These are phyloP conservation scores for Tromatobia lineatoria DNA, from an alignment of 2,888 invertebrate species.

Conservation along the genomic window DNA sequence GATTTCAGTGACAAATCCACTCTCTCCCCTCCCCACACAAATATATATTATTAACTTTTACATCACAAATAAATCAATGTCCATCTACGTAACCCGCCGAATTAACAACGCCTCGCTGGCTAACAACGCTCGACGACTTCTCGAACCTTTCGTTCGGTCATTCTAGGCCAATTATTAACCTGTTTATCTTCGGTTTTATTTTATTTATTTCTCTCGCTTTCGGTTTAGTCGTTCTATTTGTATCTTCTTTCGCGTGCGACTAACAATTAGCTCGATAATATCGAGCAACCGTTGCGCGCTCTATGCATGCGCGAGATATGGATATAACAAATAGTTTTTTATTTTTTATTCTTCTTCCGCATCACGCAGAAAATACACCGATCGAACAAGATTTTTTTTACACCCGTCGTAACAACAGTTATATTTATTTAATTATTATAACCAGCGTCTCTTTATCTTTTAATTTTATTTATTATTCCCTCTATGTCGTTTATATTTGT, in stretches of 20 bases:
- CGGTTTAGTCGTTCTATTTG: not conserved
- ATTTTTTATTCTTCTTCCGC: slow-evolving; percentile 3
- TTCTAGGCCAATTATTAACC: slow-evolving; percentile 36
- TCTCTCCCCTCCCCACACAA: slow-evolving; percentile 2
- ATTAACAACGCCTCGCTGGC: slow-evolving; percentile 50
- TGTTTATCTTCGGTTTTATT: slow-evolving; percentile 10
- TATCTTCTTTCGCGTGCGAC: slow-evolving; percentile 6
- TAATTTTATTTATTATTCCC: slow-evolving; percentile 16
- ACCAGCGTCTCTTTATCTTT: slow-evolving; percentile 42
- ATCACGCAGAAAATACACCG: slow-evolving; percentile 22
- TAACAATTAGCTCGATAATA: slow-evolving; percentile 15
- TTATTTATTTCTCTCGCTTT: slow-evolving; percentile 35
- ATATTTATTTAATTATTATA: slow-evolving; percentile 49
- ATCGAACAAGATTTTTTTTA: slow-evolving; percentile 38
- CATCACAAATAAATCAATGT: slow-evolving; percentile 60
- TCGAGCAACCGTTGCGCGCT: slow-evolving; percentile 35
- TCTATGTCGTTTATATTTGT: slow-evolving; percentile 46
- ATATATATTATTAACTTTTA: slow-evolving; percentile 59
- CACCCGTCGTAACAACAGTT: slow-evolving; percentile 44
- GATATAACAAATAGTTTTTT: slow-evolving; percentile 39
- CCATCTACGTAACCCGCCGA: slow-evolving; percentile 43
- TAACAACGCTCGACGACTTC: slow-evolving; percentile 48
- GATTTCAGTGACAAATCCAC: slow-evolving; percentile 17
- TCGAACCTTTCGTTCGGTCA: not conserved
- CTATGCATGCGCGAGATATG: slow-evolving; percentile 44